These are phyloP conservation scores for Passer montanus DNA, from an alignment of 2,113 vertebrate genomes.

Conservation along the genomic window DNA sequence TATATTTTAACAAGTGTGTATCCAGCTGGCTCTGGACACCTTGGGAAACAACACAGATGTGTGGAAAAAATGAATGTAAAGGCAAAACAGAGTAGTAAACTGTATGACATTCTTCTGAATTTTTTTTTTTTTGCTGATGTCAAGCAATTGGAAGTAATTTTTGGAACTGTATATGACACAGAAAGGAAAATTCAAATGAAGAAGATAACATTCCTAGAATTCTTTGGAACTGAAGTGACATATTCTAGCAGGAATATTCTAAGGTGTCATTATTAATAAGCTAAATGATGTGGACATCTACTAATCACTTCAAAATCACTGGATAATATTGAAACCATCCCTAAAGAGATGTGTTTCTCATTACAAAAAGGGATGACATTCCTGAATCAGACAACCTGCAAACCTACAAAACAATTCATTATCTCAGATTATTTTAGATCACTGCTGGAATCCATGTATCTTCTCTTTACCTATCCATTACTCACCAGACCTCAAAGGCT, in stretches of 20 bases:
- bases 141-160: not conserved
- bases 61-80: not conserved
- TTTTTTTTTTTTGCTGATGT: not conserved
- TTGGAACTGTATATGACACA: not conserved
- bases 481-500: not conserved
- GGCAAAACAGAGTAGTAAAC: not conserved
- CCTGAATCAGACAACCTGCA: not conserved
- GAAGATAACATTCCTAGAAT: not conserved
- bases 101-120: not conserved
- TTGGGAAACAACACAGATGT: not conserved
- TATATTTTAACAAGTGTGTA: not conserved
- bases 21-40: not conserved
- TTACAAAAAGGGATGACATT: not conserved
- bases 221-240: not conserved
- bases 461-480: not conserved
- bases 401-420: not conserved
- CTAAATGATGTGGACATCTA: not conserved
- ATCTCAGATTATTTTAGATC: not conserved
- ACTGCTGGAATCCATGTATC: accelerated
- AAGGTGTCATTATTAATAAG: not conserved
- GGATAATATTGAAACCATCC: not conserved
- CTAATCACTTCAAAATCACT: not conserved
- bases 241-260: not conserved
- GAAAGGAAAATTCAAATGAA: not conserved
- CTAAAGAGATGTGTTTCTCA: not conserved